Evolutionary conservation across 2,888 invertebrate genomes (phyloP), one percentile per base, ranked within the genome.

Genomic region (Actias luna): DNA sequence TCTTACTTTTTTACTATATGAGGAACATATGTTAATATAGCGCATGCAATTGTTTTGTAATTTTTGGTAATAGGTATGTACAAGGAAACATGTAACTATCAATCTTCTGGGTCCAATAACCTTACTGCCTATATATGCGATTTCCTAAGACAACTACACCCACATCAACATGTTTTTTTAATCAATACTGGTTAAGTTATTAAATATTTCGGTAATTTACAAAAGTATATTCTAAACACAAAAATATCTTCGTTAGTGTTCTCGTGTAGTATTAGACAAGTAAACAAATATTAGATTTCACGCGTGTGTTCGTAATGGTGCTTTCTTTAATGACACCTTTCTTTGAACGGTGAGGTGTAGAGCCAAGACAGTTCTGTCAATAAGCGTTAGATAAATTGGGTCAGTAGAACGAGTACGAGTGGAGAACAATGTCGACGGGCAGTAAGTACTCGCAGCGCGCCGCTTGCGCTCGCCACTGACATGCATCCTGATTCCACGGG

Each of bases 301-400:
- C 31, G 31, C 57, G 58, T 57, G 55, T 62, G 57, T 58, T 62
- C 58, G 42, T 42, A 62, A 62, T 62, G 57, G 61, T 31, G 55
- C 42, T 58, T 42, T 42, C 42, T 62, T 58, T 42, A 58, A 50
- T 46, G 50, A 50, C 62, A 62, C 59, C 62, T 62, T 62, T 59
- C 80, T 83, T 80, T 78, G 76, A 78, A 73, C 72, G 69, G 69
- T 75, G 82, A 83, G 86, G 79, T 80, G 76, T 70, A 76, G 77
- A 80, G 90, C 89, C 91, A 89, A 91, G 87, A 89, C 85, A 84
- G 79, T 83, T 89, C 88, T 88, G 91, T 88, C 89, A 90, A 87
- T 89, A 87, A 84, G 86, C 80, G 78, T 78, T 78, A 78, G 83
- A 84, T 86, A 92, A 39, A 91, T 86, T 86, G 80, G 92, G 92